Percentiles rank a stretch among this genome's conserved stretches.
phyloP scores from a whole-genome alignment of 2,797 vertebrate species.

The Pantherophis vulpinus region DNA sequence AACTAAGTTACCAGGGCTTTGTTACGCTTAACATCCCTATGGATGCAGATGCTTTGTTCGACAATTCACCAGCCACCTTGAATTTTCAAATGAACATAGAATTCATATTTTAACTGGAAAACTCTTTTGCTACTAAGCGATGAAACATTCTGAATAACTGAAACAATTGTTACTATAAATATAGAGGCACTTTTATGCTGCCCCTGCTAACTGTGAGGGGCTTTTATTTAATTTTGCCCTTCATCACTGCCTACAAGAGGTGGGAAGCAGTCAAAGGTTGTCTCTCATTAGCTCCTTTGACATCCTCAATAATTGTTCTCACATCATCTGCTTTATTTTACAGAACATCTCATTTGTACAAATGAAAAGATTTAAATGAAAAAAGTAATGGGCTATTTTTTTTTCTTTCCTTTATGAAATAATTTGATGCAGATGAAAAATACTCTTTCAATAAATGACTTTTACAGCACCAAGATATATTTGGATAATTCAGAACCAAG shows the following conservation, averaged over 20 bases:
- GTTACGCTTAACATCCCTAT: not conserved
- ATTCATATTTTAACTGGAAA: constrained; percentile 17
- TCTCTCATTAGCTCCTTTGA: constrained; percentile 28
- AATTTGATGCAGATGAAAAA: constrained; percentile 5
- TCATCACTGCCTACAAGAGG: not conserved
- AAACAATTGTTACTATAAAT: constrained; percentile 13
- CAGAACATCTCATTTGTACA: constrained; percentile 23
- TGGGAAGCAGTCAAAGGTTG: not conserved
- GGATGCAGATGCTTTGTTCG: not conserved
- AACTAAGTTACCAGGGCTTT: not conserved
- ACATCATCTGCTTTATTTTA: constrained; percentile 18
- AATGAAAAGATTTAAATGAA: constrained; percentile 13
- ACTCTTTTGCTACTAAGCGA: not conserved
- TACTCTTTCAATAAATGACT: not conserved
- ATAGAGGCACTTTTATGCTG: not conserved
- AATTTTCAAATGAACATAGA: not conserved
- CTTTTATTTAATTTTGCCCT: constrained; percentile 40
- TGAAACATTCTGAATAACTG: not conserved
- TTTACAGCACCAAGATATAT: not conserved
- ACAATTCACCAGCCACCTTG: not conserved
- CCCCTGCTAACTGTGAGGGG: constrained; percentile 22
- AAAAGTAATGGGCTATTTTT: not conserved
- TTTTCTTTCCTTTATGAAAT: not conserved
- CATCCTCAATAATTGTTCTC: constrained; percentile 25
- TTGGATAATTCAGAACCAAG: constrained; percentile 1